phyloP scores from a whole-genome alignment of 2,113 vertebrate species.

The Gracilinanus agilis region DNA sequence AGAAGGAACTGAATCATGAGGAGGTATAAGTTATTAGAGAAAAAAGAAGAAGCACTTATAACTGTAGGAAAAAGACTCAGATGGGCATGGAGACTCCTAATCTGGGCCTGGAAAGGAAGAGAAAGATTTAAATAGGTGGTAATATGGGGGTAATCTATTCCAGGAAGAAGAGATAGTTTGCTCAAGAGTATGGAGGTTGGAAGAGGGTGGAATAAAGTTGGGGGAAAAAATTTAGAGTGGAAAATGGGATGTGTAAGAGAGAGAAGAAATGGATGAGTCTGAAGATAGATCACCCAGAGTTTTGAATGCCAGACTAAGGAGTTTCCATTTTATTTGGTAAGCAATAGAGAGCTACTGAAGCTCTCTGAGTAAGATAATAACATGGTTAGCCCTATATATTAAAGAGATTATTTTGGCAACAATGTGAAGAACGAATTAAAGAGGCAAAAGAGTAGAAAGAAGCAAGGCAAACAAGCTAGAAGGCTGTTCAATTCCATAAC shows the following conservation, averaged over 20 bases:
- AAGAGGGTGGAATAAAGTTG: background rate
- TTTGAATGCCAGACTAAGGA: background rate
- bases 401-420: background rate
- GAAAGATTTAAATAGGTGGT: background rate
- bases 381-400: background rate
- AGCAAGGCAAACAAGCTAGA: background rate
- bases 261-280: background rate
- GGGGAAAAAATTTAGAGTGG: background rate
- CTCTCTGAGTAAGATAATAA: background rate
- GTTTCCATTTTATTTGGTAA: background rate
- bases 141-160: background rate
- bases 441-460: background rate
- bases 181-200: background rate
- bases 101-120: background rate
- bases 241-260: background rate
- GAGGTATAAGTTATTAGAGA: background rate
- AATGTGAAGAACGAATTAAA: background rate
- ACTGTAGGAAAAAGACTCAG: background rate
- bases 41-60: background rate
- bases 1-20: background rate
- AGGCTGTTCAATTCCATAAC: background rate
- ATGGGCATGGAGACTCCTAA: background rate
- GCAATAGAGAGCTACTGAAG: background rate
- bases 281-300: background rate
- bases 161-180: background rate